Percentiles rank a stretch among this genome's conserved stretches.
Conservation (phyloP, 2,888 invertebrate genomes). For the Latrodectus hesperus region DNA sequence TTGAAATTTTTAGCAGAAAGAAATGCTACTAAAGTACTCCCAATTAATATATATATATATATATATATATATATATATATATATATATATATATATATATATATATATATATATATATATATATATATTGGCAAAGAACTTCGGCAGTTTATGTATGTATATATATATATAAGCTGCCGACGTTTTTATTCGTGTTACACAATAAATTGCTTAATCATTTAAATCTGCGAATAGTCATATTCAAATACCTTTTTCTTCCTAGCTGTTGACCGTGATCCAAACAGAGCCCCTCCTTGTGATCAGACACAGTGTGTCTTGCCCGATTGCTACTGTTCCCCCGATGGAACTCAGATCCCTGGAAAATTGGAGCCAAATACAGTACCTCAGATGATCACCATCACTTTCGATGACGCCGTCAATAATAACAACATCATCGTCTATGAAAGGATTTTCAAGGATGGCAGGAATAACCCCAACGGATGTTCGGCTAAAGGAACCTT, state of each 20-base stretch:
- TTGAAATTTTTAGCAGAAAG: too few species aligned
- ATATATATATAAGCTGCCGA: too few species aligned
- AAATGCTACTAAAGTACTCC: too few species aligned
- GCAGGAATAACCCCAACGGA: conserved; percentile 74
- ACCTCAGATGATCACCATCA: conserved; percentile 75
- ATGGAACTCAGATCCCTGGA: conserved; percentile 74
- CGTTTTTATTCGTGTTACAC: too few species aligned
- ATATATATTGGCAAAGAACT: too few species aligned
- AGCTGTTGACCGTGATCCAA: conserved; percentile 74
- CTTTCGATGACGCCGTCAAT: conserved; percentile 74
- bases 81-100: too few species aligned
- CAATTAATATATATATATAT: too few species aligned
- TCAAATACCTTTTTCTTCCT: neutral
- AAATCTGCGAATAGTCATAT: too few species aligned
- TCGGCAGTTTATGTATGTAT: too few species aligned
- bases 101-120: too few species aligned
- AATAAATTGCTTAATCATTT: too few species aligned
- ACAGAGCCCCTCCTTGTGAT: conserved; percentile 73
- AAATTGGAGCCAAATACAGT: conserved; percentile 73
- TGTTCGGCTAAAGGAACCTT: conserved; percentile 74
- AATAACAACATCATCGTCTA: conserved; percentile 74
- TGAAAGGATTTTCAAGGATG: conserved; percentile 73
- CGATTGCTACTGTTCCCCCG: conserved; percentile 74
- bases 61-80: too few species aligned
- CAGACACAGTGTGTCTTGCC: conserved; percentile 73